These are phyloP conservation scores for Chorisops tibialis DNA, from an alignment of 2,888 invertebrate genomes.

Conservation along the genomic window DNA sequence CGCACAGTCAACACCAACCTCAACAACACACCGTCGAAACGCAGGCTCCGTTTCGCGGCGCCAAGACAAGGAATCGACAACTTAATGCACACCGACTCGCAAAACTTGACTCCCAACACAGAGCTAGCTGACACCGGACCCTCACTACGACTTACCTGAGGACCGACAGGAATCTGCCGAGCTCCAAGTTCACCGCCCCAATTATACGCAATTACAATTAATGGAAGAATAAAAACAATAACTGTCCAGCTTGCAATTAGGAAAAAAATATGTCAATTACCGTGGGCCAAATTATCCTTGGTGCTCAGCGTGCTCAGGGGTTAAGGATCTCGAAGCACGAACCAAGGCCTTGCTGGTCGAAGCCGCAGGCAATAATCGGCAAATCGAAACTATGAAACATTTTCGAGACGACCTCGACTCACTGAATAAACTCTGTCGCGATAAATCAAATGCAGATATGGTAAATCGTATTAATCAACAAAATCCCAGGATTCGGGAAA, in stretches of 20 bases:
- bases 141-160: too few species aligned
- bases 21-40: too few species aligned
- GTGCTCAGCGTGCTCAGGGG: constrained; percentile 81
- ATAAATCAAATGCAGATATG: constrained; percentile 82
- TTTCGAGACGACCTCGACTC: constrained; percentile 76
- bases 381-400: constrained; percentile 94
- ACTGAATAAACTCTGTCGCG: constrained; percentile 83
- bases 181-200: too few species aligned
- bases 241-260: not conserved
- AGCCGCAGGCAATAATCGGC: constrained; percentile 83
- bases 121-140: too few species aligned
- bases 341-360: constrained; percentile 84
- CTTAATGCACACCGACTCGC: too few species aligned
- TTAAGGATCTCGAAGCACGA: constrained; percentile 84
- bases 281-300: constrained; percentile 85
- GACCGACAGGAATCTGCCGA: too few species aligned
- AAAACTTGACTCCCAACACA: too few species aligned
- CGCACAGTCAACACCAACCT: too few species aligned
- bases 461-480: constrained; percentile 90
- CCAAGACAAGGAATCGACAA: too few species aligned
- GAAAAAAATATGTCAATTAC: constrained; percentile 73
- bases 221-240: too few species aligned
- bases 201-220: too few species aligned
- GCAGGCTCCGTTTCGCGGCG: too few species aligned
- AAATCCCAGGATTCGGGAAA: constrained; percentile 81